These are phyloP conservation scores for Hippopotamus amphibius DNA, from an alignment of 2,113 vertebrate species.

Conservation along the genomic window DNA sequence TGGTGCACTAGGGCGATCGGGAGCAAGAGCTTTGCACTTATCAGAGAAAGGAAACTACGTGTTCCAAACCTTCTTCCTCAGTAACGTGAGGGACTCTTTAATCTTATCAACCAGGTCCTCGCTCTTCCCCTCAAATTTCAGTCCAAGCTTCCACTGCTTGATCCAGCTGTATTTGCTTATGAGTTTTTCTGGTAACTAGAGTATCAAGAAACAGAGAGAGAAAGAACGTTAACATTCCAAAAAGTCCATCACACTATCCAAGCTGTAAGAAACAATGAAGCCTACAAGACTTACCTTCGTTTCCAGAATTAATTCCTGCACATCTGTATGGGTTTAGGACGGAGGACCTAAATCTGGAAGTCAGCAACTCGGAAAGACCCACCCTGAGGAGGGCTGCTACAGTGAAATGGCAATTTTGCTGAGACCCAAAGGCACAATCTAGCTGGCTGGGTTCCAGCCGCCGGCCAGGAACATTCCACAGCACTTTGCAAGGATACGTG, in stretches of 20 bases:
- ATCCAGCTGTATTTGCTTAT: constrained; percentile 90
- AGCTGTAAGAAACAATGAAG: neutral
- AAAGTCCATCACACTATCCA: neutral
- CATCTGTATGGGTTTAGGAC: neutral
- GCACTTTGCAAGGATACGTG: too few species aligned
- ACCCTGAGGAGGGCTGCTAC: neutral
- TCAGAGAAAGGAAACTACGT: constrained; percentile 6
- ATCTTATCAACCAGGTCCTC: constrained; percentile 86
- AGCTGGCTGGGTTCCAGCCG: neutral
- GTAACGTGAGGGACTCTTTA: constrained; percentile 90
- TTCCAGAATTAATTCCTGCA: neutral
- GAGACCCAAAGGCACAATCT: neutral
- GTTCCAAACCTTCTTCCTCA: constrained; percentile 91
- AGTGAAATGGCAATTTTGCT: neutral
- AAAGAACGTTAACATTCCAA: constrained; percentile 3
- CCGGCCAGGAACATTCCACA: neutral
- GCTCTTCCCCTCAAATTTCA: constrained; percentile 84
- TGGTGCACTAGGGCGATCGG: neutral
- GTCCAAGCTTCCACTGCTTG: constrained; percentile 91
- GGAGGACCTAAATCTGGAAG: neutral
- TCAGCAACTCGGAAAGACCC: neutral
- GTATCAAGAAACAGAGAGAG: constrained; percentile 73
- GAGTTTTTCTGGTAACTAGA: constrained; percentile 92
- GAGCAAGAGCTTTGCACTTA: neutral
- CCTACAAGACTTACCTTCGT: neutral